Percentiles rank a stretch among this genome's conserved stretches.
phyloP scores from a whole-genome alignment of 2,888 invertebrate species.

The Salticus scenicus region DNA sequence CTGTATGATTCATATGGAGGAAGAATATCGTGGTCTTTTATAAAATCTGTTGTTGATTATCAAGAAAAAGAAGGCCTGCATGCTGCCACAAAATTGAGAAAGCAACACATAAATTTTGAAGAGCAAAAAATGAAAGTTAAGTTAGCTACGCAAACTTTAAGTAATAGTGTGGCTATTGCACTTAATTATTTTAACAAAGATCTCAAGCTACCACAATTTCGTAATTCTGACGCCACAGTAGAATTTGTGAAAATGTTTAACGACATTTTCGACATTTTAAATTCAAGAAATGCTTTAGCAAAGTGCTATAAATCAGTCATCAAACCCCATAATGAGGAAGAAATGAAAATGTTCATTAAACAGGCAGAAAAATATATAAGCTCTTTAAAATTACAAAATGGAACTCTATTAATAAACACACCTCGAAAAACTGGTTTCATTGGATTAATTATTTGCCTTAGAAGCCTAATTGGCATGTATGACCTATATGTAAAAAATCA shows the following conservation, averaged over 20 bases:
- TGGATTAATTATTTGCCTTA: neutral
- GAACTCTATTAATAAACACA: neutral
- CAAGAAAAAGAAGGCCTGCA: slow-evolving; percentile 26
- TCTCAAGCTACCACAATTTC: neutral
- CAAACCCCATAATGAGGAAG: neutral
- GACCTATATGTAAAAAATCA: neutral
- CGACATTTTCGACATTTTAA: slow-evolving; percentile 16
- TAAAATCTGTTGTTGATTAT: neutral
- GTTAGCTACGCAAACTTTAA: slow-evolving; percentile 7
- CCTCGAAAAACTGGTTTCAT: neutral
- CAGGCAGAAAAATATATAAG: neutral
- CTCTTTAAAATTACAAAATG: neutral
- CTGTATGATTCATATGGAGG: too few relatives aligned
- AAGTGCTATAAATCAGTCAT: neutral
- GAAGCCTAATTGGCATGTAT: neutral
- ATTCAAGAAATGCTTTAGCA: slow-evolving; percentile 1
- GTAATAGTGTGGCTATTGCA: slow-evolving; percentile 18
- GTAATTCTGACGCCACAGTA: neutral
- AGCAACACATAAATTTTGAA: neutral
- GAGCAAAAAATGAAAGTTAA: slow-evolving; percentile 23
- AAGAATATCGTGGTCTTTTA: neutral
- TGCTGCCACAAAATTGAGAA: neutral
- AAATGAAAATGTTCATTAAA: neutral
- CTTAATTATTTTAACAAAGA: neutral
- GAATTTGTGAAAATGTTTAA: slow-evolving; percentile 13